These are phyloP conservation scores for Ips nitidus DNA, from an alignment of 1,140 invertebrate species.

Conservation along the genomic window DNA sequence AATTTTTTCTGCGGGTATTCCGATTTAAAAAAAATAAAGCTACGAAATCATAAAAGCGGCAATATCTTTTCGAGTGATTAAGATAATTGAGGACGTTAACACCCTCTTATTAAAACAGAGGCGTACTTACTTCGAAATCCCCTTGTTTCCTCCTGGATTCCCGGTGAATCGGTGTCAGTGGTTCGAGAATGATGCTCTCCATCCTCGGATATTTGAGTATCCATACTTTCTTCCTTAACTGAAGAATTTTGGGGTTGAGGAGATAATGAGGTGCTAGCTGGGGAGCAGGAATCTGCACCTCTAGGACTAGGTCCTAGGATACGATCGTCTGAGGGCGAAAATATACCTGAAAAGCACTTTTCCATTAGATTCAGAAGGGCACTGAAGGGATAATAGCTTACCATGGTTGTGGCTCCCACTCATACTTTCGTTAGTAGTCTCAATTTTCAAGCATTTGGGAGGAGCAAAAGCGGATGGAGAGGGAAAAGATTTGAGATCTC, in stretches of 20 bases:
- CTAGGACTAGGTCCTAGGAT: conserved; percentile 51
- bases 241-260: conserved; percentile 48
- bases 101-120: conserved; percentile 27
- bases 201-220: conserved; percentile 55
- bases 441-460: conserved; percentile 57
- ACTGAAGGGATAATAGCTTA: conserved; percentile 7
- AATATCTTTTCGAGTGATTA: conserved; percentile 28
- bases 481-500: conserved; percentile 56
- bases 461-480: conserved; percentile 56
- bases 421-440: conserved; percentile 47
- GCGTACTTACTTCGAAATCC: conserved; percentile 55
- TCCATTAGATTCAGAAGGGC: not conserved
- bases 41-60: conserved; percentile 24
- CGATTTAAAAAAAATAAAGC: conserved; percentile 18
- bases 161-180: conserved; percentile 55
- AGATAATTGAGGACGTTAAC: conserved; percentile 30
- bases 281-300: conserved; percentile 53
- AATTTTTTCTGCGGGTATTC: conserved; percentile 29
- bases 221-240: conserved; percentile 53
- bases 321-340: conserved; percentile 50
- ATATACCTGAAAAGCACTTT: conserved; percentile 42
- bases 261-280: conserved; percentile 54
- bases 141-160: conserved; percentile 55
- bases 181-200: conserved; percentile 54
- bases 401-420: conserved; percentile 41